Conservation (phyloP, 2,888 invertebrate genomes). For the Dryobota labecula region DNA sequence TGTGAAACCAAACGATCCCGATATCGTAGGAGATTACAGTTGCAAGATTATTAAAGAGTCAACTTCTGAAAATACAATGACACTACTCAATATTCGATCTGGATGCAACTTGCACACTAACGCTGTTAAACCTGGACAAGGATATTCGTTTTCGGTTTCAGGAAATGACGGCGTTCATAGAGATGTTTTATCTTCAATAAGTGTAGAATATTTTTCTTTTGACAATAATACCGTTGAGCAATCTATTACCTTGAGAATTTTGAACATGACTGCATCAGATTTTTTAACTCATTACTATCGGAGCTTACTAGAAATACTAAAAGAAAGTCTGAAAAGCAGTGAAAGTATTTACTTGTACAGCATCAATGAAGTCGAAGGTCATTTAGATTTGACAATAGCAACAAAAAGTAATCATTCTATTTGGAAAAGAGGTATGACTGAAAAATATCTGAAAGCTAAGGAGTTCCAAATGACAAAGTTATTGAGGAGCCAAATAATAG, state of each 20-base stretch:
- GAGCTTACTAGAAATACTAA: slow-evolving; percentile 93
- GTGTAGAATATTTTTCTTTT: slow-evolving; percentile 95
- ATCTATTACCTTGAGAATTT: slow-evolving; percentile 94
- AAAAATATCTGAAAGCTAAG: slow-evolving; percentile 92
- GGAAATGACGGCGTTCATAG: slow-evolving; percentile 97
- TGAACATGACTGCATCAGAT: slow-evolving; percentile 93
- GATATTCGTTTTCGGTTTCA: slow-evolving; percentile 94
- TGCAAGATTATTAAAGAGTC: slow-evolving; percentile 95
- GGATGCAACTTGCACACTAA: slow-evolving; percentile 95
- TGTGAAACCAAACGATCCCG: slow-evolving; percentile 97
- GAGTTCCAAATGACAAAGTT: slow-evolving; percentile 92
- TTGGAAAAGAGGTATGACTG: slow-evolving; percentile 92
- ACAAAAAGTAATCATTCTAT: slow-evolving; percentile 91
- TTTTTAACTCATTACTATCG: slow-evolving; percentile 95
- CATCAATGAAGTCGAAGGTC: slow-evolving; percentile 92
- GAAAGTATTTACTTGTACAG: slow-evolving; percentile 94
- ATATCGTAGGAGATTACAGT: slow-evolving; percentile 96
- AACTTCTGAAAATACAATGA: slow-evolving; percentile 90
- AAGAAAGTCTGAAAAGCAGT: slow-evolving; percentile 91
- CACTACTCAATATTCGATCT: slow-evolving; percentile 92
- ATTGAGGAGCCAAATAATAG: slow-evolving; percentile 91
- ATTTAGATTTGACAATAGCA: slow-evolving; percentile 93
- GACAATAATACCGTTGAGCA: slow-evolving; percentile 95
- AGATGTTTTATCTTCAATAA: slow-evolving; percentile 96
- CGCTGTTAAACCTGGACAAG: slow-evolving; percentile 93